Evolutionary conservation across 2,113 vertebrate genomes (phyloP), one percentile per base, ranked within the genome.

Genomic region (Ia io): DNA sequence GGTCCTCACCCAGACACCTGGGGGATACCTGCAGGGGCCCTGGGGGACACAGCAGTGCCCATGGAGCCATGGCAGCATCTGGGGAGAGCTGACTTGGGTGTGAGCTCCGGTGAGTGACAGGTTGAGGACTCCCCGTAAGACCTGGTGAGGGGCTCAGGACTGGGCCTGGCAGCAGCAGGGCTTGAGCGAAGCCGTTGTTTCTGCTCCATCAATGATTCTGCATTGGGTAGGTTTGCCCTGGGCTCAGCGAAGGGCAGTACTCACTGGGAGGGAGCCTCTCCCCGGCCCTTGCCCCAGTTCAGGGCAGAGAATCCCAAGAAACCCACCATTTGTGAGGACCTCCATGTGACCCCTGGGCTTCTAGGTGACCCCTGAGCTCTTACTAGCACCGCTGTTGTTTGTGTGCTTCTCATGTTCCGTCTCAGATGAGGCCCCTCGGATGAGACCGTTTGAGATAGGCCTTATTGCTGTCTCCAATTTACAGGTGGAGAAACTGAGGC

Each of bases 41-140:
- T 16, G 0, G 1, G 6, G 37, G 74, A 63, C n/a, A 11, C 0
- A 0, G 30, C 3, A 4, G 35, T 56, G 30, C 12, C 85, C 9
- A 3, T 13, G 25, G 47, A 67, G 51, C 88, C 40, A 17, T 4
- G 0, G 18, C 3, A 28, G 71, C 49, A 49, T 23, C 84, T 22
- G n/a, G 51, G 79, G 35, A 59, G 20, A 79, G 47, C n/a, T 80
- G 84, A 90, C 35, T 14, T 28, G 44, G 40, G 22, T 47, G 6
- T 56, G 74, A 63, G 56, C 49, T 20, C 23, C 16, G 23, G 17
- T 30, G 18, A 85, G 23, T 35, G 70, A 51, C 14, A 17, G 51
- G 22, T 0, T 1, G 23, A 22, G 56, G 42, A 13, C 13, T 44
- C 42, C 6, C 2, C 5, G 16, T 40, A 25, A 51, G 30, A 63